Evolutionary conservation across 2,113 vertebrate genomes (phyloP).

Genomic region (Melanerpes aurifrons): DNA sequence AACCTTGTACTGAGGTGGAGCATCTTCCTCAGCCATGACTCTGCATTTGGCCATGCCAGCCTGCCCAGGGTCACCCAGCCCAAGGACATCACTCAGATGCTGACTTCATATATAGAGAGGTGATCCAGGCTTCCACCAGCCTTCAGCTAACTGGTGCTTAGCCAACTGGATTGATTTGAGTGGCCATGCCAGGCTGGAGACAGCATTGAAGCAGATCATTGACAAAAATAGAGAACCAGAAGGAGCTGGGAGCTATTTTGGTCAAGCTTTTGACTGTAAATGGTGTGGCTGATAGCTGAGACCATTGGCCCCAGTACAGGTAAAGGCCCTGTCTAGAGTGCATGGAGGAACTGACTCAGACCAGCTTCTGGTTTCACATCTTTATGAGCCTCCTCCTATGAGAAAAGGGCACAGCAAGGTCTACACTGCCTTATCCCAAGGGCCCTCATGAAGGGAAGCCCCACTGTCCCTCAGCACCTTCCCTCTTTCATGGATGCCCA

Average conservation of each 20-base stretch:
- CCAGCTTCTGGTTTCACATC: neutral
- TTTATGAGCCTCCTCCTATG: neutral
- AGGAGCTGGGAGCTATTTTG: slow-evolving; percentile 44
- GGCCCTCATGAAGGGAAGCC: neutral
- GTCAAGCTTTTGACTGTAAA: slow-evolving; percentile 64
- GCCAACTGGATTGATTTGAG: slow-evolving; percentile 14
- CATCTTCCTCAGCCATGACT: neutral
- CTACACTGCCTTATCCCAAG: neutral
- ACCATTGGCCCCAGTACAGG: slow-evolving; percentile 39
- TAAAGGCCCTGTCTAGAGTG: slow-evolving; percentile 35
- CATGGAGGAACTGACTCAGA: slow-evolving; percentile 12
- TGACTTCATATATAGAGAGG: neutral
- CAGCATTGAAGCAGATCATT: slow-evolving; percentile 55
- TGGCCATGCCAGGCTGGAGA: neutral
- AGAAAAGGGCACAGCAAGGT: slow-evolving; percentile 3
- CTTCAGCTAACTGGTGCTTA: neutral
- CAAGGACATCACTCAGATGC: neutral
- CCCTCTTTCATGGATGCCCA: neutral
- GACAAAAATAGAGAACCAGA: slow-evolving; percentile 64
- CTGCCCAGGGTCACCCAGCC: neutral
- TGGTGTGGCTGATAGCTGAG: slow-evolving; percentile 52
- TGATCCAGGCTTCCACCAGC: neutral
- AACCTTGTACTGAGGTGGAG: neutral
- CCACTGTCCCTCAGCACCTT: neutral
- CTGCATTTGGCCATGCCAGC: neutral